phyloP scores from a whole-genome alignment of 2,888 invertebrate species.

The Neoascia interrupta region DNA sequence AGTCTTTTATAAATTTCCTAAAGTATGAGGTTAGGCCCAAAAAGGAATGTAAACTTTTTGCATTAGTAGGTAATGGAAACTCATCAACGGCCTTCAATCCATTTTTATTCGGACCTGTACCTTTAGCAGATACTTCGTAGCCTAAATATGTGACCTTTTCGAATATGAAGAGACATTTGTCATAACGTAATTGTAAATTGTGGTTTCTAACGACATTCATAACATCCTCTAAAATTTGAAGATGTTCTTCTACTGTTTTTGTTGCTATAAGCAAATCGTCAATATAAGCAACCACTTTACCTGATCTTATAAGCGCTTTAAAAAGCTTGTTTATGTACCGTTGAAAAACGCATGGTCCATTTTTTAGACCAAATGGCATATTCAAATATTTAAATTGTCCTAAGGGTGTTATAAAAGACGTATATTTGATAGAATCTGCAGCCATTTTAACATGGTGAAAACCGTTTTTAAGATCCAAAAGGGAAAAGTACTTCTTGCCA shows the following conservation, averaged over 20 bases:
- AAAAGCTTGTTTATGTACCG: conserved; percentile 21
- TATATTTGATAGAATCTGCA: conserved; percentile 11
- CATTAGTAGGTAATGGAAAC: conserved; percentile 56
- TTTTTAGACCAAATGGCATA: conserved; percentile 27
- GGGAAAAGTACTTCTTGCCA: neutral
- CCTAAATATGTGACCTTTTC: conserved; percentile 19
- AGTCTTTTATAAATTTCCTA: conserved; percentile 72
- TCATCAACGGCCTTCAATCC: conserved; percentile 19
- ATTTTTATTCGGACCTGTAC: conserved; percentile 19
- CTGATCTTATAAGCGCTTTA: conserved; percentile 8
- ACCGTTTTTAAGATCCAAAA: conserved; percentile 10
- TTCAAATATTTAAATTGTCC: conserved; percentile 22
- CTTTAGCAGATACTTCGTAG: conserved; percentile 15
- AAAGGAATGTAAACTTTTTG: conserved; percentile 65
- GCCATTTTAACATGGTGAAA: conserved; percentile 23
- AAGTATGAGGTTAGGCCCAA: conserved; percentile 51
- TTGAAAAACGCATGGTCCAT: conserved; percentile 4
- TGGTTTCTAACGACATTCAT: conserved; percentile 61
- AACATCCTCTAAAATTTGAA: conserved; percentile 12
- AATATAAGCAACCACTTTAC: conserved; percentile 69
- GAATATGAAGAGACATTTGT: conserved; percentile 70
- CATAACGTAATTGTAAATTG: conserved; percentile 44
- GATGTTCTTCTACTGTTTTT: conserved; percentile 50
- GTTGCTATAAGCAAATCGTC: conserved; percentile 72
- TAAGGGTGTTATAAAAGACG: conserved; percentile 14